Percentiles rank a stretch among this genome's conserved stretches.
Conservation (phyloP, 2,797 vertebrate genomes). For the Ataeniobius toweri region DNA sequence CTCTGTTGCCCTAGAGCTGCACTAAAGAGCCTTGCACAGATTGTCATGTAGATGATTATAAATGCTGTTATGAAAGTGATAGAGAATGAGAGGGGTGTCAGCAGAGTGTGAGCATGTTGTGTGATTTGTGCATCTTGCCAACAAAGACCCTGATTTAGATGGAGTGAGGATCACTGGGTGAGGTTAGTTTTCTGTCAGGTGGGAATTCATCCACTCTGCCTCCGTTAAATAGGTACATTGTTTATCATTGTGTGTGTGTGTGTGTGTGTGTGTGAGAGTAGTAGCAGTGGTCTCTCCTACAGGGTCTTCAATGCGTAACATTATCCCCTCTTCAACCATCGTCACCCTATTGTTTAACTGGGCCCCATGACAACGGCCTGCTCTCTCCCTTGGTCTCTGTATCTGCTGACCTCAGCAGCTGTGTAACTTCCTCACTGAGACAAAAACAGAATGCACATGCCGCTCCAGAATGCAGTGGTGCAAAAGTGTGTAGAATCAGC, state of each 20-base stretch:
- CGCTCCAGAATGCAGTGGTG: constrained; percentile 28
- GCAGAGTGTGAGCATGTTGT: constrained; percentile 40
- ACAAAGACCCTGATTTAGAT: constrained; percentile 50
- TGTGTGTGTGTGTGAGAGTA: not conserved
- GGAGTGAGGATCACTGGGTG: constrained; percentile 25
- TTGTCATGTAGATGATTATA: constrained; percentile 82
- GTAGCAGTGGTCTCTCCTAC: constrained; percentile 52
- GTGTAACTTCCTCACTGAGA: constrained; percentile 80
- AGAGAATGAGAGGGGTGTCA: constrained; percentile 47
- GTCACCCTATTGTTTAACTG: constrained; percentile 58
- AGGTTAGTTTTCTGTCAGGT: constrained; percentile 59
- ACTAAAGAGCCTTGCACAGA: constrained; percentile 69
- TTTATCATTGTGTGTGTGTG: constrained; percentile 23
- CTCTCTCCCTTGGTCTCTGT: constrained; percentile 61
- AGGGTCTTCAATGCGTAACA: constrained; percentile 33
- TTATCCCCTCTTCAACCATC: constrained; percentile 47
- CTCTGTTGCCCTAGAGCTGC: constrained; percentile 68
- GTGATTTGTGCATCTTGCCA: constrained; percentile 67
- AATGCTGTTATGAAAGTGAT: constrained; percentile 74
- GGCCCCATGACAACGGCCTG: constrained; percentile 73
- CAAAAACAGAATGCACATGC: constrained; percentile 66
- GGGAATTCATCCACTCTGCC: constrained; percentile 51
- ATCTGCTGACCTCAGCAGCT: constrained; percentile 83
- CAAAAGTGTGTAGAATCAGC: constrained; percentile 43
- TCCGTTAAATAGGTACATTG: constrained; percentile 30